phyloP scores from a whole-genome alignment of 2,113 vertebrate genomes.

The Cisticola juncidis region DNA sequence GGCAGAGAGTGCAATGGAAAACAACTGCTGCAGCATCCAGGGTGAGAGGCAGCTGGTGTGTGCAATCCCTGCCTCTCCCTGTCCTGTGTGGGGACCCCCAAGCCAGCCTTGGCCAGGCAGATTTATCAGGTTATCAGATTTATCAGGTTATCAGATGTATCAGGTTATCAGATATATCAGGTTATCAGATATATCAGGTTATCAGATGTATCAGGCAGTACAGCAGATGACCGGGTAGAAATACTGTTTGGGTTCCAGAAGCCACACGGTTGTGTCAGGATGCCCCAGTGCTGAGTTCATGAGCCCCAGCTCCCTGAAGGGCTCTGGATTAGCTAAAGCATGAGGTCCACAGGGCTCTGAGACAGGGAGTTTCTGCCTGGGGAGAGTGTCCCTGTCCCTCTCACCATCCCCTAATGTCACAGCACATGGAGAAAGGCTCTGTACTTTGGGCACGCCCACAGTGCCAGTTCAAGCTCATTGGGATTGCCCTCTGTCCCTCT shows the following conservation, averaged over 20 bases:
- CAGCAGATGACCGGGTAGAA: background rate
- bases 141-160: background rate
- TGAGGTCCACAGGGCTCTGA: background rate
- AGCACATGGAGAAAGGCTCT: background rate
- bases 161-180: background rate
- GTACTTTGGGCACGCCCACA: background rate
- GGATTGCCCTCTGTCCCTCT: background rate
- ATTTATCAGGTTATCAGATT: background rate
- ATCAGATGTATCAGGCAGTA: background rate
- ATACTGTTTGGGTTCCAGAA: background rate
- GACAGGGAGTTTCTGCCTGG: background rate
- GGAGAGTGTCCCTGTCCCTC: fast-evolving
- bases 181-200: background rate
- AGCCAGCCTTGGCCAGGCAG: background rate
- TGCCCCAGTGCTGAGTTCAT: background rate
- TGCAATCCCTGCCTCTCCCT: background rate
- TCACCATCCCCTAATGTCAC: background rate
- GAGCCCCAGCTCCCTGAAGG: background rate
- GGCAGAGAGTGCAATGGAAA: background rate
- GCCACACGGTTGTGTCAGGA: background rate
- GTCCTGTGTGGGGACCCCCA: background rate
- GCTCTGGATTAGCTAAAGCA: background rate
- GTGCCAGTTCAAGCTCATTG: fast-evolving
- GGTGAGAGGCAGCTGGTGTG: background rate
- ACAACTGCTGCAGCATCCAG: background rate